phyloP scores from a whole-genome alignment of 2,888 invertebrate genomes.

The Pterobdella sp. region DNA sequence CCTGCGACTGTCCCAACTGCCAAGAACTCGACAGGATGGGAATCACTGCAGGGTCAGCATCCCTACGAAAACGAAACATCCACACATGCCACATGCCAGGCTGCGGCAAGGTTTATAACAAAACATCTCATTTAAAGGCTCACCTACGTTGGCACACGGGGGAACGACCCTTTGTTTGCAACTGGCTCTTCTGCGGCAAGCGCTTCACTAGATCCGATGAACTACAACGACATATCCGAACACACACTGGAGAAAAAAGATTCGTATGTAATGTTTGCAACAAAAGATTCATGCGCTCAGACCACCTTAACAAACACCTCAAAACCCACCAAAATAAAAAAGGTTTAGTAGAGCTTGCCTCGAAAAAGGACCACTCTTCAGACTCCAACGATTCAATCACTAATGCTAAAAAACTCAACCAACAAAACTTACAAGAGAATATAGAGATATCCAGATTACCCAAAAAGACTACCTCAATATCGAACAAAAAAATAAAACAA shows the following conservation, averaged over 20 bases:
- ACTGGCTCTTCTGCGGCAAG: slow-evolving; percentile 95
- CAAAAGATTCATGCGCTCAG: slow-evolving; percentile 84
- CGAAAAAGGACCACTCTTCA: slow-evolving; percentile 7
- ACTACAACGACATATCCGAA: slow-evolving; percentile 85
- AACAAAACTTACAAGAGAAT: background rate
- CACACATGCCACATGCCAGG: slow-evolving; percentile 51
- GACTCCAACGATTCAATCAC: slow-evolving; percentile 27
- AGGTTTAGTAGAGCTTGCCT: background rate
- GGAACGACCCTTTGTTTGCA: slow-evolving; percentile 91
- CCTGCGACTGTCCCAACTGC: slow-evolving; percentile 98
- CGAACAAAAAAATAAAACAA: slow-evolving; percentile 7
- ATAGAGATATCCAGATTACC: background rate
- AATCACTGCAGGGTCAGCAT: slow-evolving; percentile 61
- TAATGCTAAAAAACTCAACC: slow-evolving; percentile 22
- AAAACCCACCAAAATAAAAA: slow-evolving; percentile 63
- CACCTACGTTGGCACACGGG: slow-evolving; percentile 97
- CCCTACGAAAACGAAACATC: slow-evolving; percentile 47
- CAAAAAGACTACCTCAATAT: background rate
- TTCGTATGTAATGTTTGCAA: slow-evolving; percentile 78
- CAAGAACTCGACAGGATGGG: slow-evolving; percentile 84
- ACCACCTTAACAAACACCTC: slow-evolving; percentile 86
- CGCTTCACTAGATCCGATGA: slow-evolving; percentile 92
- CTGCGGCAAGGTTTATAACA: slow-evolving; percentile 65
- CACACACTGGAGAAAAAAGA: slow-evolving; percentile 85
- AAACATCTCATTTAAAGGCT: slow-evolving; percentile 94